A percentile compares a stretch with the other conserved stretches of the same genome.
phyloP scores from a whole-genome alignment of 2,113 vertebrate species.

The Tursiops truncatus region DNA sequence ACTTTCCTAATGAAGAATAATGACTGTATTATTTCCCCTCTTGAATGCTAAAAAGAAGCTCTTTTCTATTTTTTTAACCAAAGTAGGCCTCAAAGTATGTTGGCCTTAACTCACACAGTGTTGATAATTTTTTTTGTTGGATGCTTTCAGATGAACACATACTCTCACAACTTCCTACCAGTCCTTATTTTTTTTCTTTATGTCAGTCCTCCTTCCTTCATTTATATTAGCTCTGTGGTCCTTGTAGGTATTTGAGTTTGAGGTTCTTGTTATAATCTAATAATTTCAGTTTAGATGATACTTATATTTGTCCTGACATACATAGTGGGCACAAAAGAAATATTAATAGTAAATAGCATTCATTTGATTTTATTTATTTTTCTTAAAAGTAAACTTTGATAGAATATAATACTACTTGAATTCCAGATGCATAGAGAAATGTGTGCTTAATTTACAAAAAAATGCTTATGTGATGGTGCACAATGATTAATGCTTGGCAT shows the following conservation, averaged over 20 bases:
- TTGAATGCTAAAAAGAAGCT: neutral
- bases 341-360: neutral
- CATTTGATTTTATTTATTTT: neutral
- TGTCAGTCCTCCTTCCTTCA: neutral
- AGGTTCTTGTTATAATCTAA: neutral
- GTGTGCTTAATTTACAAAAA: neutral
- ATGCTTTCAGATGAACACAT: neutral
- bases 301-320: neutral
- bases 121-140: neutral
- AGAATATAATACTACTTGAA: neutral
- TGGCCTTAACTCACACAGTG: neutral
- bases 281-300: neutral
- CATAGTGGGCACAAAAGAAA: neutral
- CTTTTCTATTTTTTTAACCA: neutral
- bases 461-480: neutral
- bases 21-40: neutral
- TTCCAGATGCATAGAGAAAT: neutral
- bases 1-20: neutral
- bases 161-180: neutral
- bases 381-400: neutral
- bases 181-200: neutral
- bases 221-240: neutral
- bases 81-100: neutral
- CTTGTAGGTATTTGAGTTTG: neutral
- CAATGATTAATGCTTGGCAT: neutral